Evolutionary conservation across 2,888 invertebrate genomes (phyloP), one percentile per base, ranked within the genome.

Genomic region (Leptarthrus brevirostris): DNA sequence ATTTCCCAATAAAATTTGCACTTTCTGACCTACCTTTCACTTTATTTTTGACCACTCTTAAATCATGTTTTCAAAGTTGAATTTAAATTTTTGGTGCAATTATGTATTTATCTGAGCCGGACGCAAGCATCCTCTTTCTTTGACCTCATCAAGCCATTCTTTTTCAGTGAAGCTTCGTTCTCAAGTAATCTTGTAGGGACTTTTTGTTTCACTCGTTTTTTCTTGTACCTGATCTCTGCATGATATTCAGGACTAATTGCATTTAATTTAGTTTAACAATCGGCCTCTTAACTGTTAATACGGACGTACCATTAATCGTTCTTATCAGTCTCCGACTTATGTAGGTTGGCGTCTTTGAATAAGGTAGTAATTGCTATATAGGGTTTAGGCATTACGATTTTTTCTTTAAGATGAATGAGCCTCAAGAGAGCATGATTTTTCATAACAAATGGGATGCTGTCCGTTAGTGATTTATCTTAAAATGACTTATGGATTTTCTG

Each of bases 221-320:
- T 40, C 12, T 40, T 40, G 40, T 40, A 58, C 58, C 16, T 56
- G 56, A 26, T 56, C 56, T 56, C 30, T 30, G 56, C 26, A 16
- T n/a, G 36, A 34, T 36, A 36, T 36, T 8, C 36, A 58, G 36
- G 34, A 58, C 58, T 36, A 58, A 58, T 58, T 58, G 34, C 58
- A 58, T 58, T 58, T 58, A 58, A 58, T 58, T 58, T 58, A 36
- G 58, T 36, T 20, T 34, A 36, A 34, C 36, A 36, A 18, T 20
- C 36, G 40, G 12, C 40, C 40, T 12, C 40, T 40, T 40, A 40
- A 40, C 40, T 40, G 40, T 40, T 30, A 40, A 40, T 40, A 40
- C 40, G 1, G 40, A 3, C 40, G 8, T 40, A 40, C 1, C 40
- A 40, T 40, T 40, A 40, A 40, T 40, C n/a, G n/a, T n/a, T 3